Evolutionary conservation across 2,113 vertebrate genomes (phyloP).

Genomic region (Butastur rufipennis): DNA sequence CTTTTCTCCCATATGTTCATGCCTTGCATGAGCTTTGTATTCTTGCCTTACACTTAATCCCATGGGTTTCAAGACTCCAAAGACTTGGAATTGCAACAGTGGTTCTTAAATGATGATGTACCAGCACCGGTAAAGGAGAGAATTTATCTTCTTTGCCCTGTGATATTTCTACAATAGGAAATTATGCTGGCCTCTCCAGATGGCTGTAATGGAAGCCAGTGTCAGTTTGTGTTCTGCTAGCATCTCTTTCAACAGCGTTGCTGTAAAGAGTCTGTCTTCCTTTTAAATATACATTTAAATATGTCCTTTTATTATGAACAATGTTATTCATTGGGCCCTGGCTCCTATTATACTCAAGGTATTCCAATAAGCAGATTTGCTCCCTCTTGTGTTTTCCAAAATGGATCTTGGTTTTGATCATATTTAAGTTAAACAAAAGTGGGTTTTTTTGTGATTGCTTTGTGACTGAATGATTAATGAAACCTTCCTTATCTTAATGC

Average conservation of each 20-base stretch:
- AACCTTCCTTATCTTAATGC: background rate
- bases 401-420: background rate
- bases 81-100: background rate
- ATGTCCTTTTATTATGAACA: background rate
- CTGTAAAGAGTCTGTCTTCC: background rate
- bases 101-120: background rate
- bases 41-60: background rate
- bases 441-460: accelerated
- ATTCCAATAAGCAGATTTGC: background rate
- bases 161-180: background rate
- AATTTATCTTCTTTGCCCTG: background rate
- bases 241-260: background rate
- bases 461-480: background rate
- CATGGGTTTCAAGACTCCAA: background rate
- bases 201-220: background rate
- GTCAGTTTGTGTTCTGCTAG: background rate
- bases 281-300: background rate
- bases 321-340: background rate
- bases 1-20: background rate
- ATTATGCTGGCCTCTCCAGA: background rate
- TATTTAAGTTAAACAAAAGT: background rate
- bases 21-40: background rate
- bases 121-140: background rate
- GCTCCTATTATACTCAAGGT: background rate
- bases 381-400: background rate